phyloP scores from a whole-genome alignment of 2,888 invertebrate genomes.

The Ligdia adustata region DNA sequence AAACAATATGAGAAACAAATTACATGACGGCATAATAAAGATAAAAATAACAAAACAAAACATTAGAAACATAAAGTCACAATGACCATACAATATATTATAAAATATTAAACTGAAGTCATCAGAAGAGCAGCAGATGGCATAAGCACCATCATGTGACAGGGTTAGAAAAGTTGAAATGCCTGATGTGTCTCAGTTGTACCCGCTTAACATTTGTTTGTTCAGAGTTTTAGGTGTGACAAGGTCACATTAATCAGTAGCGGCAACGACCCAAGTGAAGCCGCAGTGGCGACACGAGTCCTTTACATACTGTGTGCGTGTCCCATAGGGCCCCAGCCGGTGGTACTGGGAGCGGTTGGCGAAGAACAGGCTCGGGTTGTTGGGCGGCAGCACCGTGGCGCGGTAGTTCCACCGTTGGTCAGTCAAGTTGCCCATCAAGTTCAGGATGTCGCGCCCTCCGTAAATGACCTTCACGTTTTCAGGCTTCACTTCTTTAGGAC shows the following conservation, averaged over 20 bases:
- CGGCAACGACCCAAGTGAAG: slow-evolving; percentile 78
- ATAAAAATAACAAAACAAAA: slow-evolving; percentile 39
- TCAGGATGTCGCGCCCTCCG: slow-evolving; percentile 83
- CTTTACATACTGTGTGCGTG: slow-evolving; percentile 83
- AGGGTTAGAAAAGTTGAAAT: slow-evolving; percentile 54
- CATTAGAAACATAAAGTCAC: slow-evolving; percentile 23
- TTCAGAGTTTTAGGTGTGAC: slow-evolving; percentile 59
- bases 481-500: slow-evolving; percentile 65
- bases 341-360: slow-evolving; percentile 86
- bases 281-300: slow-evolving; percentile 79
- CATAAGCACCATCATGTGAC: slow-evolving; percentile 57
- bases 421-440: slow-evolving; percentile 82
- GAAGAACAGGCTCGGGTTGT: slow-evolving; percentile 83
- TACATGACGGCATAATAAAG: slow-evolving; percentile 39
- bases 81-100: slow-evolving; percentile 37
- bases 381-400: slow-evolving; percentile 80
- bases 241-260: slow-evolving; percentile 70
- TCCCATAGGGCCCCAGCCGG: slow-evolving; percentile 81
- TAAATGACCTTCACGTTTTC: slow-evolving; percentile 75
- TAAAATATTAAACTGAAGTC: slow-evolving; percentile 54
- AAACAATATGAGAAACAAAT: slow-evolving; percentile 40
- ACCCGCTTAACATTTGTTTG: slow-evolving; percentile 64
- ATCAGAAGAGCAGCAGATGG: slow-evolving; percentile 50
- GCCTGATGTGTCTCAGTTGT: slow-evolving; percentile 75
- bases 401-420: slow-evolving; percentile 82